Percentiles rank a stretch among this genome's conserved stretches.
Evolutionary conservation across 2,797 vertebrate genomes (phyloP).

Genomic region (Acanthornis magna): DNA sequence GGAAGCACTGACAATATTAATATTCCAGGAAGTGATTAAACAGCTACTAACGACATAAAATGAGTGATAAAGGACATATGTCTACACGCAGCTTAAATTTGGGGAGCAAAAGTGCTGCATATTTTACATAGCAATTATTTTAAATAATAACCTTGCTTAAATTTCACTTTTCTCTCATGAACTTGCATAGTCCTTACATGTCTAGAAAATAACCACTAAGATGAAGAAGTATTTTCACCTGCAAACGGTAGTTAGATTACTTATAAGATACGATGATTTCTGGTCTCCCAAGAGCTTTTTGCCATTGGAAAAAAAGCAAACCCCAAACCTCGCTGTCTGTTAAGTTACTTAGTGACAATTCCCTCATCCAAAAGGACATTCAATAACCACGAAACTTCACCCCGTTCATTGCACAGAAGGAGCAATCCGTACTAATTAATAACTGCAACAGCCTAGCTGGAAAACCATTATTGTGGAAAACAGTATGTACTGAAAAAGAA

Average conservation of each 20-base stretch:
- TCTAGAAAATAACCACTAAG: neutral
- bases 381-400: neutral
- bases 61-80: neutral
- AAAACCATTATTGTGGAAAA: neutral
- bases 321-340: neutral
- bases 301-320: neutral
- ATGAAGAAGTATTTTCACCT: neutral
- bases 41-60: neutral
- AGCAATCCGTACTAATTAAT: neutral
- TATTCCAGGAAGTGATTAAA: neutral
- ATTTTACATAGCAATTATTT: neutral
- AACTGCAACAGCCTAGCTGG: neutral
- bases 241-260: neutral
- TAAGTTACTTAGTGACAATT: neutral
- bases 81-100: neutral
- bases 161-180: neutral
- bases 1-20: neutral
- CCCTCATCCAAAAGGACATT: neutral
- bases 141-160: neutral
- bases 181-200: neutral
- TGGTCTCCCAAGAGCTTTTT: neutral
- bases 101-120: neutral
- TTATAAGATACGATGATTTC: neutral
- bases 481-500: fast-evolving
- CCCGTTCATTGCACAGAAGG: neutral